These are phyloP conservation scores for Pseudococcus longispinus DNA, from an alignment of 2,888 invertebrate species.

Conservation along the genomic window DNA sequence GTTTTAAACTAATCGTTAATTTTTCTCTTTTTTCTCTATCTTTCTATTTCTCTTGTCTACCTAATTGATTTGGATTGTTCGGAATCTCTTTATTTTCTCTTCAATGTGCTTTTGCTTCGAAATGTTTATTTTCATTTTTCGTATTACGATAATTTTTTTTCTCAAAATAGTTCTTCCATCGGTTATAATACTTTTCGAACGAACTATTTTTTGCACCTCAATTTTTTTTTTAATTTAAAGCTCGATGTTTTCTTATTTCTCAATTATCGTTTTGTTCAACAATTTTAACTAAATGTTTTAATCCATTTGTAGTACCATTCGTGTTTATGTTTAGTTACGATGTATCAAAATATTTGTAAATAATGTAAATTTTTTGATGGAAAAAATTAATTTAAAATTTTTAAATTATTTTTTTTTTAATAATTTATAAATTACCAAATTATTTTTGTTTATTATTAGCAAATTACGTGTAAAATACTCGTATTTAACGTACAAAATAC, in stretches of 20 bases:
- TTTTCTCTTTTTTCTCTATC: conserved; percentile 15
- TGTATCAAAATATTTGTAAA: conserved; percentile 21
- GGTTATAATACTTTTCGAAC: not conserved
- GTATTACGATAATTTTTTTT: not conserved
- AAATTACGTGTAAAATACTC: conserved; percentile 48
- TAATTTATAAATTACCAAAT: conserved; percentile 52
- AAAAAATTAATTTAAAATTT: conserved; percentile 41
- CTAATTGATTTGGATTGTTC: not conserved
- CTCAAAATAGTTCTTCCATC: conserved; percentile 14
- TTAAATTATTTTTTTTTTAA: conserved; percentile 37
- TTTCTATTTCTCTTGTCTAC: not conserved
- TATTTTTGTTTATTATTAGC: conserved; percentile 51
- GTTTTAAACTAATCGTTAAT: conserved; percentile 44
- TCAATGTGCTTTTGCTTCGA: conserved; percentile 21
- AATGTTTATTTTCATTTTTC: not conserved
- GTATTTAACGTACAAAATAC: conserved; percentile 50
- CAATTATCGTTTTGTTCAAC: not conserved
- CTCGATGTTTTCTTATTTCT: not conserved
- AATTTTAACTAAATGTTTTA: conserved; percentile 1
- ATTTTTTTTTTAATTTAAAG: not conserved
- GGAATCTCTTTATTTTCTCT: not conserved
- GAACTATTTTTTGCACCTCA: conserved; percentile 8
- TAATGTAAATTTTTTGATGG: conserved; percentile 9
- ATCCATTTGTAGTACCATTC: conserved; percentile 12
- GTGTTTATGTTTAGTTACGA: conserved; percentile 15